Evolutionary conservation across 2,888 invertebrate species (phyloP), one percentile per base, ranked within the genome.

Genomic region (Oscheius onirici): DNA sequence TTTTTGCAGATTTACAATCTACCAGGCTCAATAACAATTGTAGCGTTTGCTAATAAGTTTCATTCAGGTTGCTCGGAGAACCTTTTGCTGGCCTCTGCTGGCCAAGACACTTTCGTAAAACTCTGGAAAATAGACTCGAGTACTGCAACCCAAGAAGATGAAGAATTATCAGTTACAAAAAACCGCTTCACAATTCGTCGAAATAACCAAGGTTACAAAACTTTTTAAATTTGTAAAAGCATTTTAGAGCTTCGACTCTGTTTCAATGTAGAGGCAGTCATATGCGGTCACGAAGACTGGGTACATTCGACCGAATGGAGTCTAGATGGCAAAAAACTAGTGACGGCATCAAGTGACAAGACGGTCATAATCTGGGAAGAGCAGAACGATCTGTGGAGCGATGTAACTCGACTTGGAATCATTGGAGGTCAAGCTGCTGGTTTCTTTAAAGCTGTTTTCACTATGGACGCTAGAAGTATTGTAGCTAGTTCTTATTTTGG

Each of bases 201-300:
- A 11, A 17, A 11, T 10, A 41, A 43, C 13, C 34, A 52, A 24
- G 70, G 70, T 63, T n/a, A 2, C 28, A 1, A 15, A n/a, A 2
- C 2, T 28, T 26, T 3, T 49, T 49, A 24, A 8, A 24, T 11
- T 13, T 17, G 6, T 10, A 3, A 3, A 8, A 3, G 17, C 28
- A 11, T 20, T 41, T 51, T 24, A 63, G 70, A 34, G 2, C 17
- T 57, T 13, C 40, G 24, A 22, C 20, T 70, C n/a, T 41, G 22
- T 17, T 26, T 73, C 20, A 60, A 70, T 46, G 69, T 73, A 20
- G 73, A 91, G 91, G 93, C 95, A 0, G 93, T 97, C 28, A 89
- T 97, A 3, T 91, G 92, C 69, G 95, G 95, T 0, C 97, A 97
- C 86, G 95, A 95, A 84, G 93, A 93, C 13, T 96, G 96, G 95